Conservation (phyloP, 2,797 vertebrate species). For the Benthosema pterotum region DNA sequence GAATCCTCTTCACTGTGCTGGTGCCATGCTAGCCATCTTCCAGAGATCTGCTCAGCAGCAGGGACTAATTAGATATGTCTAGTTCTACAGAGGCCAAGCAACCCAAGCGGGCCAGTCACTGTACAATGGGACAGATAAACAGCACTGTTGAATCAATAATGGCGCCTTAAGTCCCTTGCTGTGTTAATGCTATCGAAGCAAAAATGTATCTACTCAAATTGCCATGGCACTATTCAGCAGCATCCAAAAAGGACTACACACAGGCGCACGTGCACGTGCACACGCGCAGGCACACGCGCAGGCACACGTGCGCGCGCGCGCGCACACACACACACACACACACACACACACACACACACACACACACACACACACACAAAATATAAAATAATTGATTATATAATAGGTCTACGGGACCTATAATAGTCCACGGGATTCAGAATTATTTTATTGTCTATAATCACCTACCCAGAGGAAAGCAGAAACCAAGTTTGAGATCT, state of each 20-base stretch:
- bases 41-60: conserved; percentile 30
- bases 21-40: conserved; percentile 33
- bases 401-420: no score
- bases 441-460: no score
- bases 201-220: conserved; percentile 18
- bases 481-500: no score
- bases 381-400: no score
- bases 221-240: conserved; percentile 20
- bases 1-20: conserved; percentile 43
- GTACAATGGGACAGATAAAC: conserved; percentile 21
- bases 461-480: no score
- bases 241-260: background rate
- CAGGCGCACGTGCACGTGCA: no score
- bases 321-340: no score
- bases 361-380: no score
- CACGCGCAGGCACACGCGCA: no score
- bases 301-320: no score
- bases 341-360: no score
- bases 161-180: conserved; percentile 11
- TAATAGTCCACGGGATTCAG: no score
- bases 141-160: conserved; percentile 42
- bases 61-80: conserved; percentile 70
- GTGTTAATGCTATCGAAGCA: conserved; percentile 32
- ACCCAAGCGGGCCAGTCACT: conserved; percentile 15
- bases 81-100: conserved; percentile 33